These are phyloP conservation scores for Limnephilus lunatus DNA, from an alignment of 2,888 invertebrate species.

Conservation along the genomic window DNA sequence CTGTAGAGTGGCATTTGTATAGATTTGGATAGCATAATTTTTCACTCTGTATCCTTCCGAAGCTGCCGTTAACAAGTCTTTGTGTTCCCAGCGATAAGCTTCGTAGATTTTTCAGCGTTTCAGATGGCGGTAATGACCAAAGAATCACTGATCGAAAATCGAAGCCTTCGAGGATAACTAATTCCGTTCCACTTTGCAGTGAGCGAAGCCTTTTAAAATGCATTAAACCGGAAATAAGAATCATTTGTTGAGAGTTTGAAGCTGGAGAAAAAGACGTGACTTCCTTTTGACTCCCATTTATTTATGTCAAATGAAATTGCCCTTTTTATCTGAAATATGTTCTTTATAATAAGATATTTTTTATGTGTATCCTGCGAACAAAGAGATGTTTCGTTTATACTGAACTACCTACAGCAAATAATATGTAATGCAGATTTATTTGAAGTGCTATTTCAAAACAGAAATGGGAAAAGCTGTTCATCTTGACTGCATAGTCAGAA, in stretches of 20 bases:
- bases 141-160: slow-evolving; percentile 35
- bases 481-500: too few relatives aligned
- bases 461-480: too few relatives aligned
- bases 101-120: slow-evolving; percentile 62
- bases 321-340: neutral
- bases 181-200: slow-evolving; percentile 3
- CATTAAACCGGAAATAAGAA: neutral
- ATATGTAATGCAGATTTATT: too few relatives aligned
- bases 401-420: too few relatives aligned
- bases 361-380: neutral
- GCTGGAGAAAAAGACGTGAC: neutral
- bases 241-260: neutral
- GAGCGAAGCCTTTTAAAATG: neutral
- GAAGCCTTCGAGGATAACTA: slow-evolving; percentile 20
- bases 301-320: neutral
- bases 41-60: slow-evolving; percentile 63
- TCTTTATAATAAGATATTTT: neutral
- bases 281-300: neutral
- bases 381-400: neutral
- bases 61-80: slow-evolving; percentile 60
- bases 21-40: slow-evolving; percentile 62
- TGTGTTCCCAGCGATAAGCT: slow-evolving; percentile 60
- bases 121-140: slow-evolving; percentile 26
- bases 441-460: neutral
- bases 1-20: slow-evolving; percentile 53